Evolutionary conservation across 2,888 invertebrate genomes (phyloP), one percentile per base, ranked within the genome.

Genomic region (Cloeon dipterum): DNA sequence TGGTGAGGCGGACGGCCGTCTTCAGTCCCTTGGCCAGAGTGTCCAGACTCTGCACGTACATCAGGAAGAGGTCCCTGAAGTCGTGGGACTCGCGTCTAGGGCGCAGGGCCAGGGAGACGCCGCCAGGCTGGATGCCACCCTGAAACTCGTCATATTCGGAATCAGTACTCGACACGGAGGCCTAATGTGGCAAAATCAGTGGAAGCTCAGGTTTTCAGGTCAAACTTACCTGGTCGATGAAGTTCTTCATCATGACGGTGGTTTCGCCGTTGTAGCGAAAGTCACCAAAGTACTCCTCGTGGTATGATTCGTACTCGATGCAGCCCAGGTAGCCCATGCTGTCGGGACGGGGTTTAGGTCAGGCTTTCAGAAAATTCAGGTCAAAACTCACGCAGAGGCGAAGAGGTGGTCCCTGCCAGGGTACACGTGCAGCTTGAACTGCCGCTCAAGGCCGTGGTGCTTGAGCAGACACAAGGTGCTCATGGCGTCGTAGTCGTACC

Each of bases 401-500:
- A 71, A 62, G 42, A 58, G 61, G 51, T 69, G 56, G 38, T 71
- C 69, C 49, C 68, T 68, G 39, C 70, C 70, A 1, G 69, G 68
- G 45, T 63, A 60, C 19, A 68, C 61, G 44, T 65, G 66, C n/a
- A 72, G 57, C 54, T 70, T 72, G 46, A 64, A 72, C 46, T 63
- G 61, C 3, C 67, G 58, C 29, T 70, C 70, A 46, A 72, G 52
- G 40, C 62, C 65, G 46, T 63, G 66, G 43, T 61, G 60, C 49
- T 67, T 68, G 45, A 73, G 50, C 45, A 73, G 66, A 39, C 63
- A 68, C 47, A 72, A 52, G 20, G 69, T 68, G 39, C 70, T 70
- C 40, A 66, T 67, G 10, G 68, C 65, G 53, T 72, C 70, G 56
- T 66, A 68, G 53, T 68, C 67, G 48, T 72, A 72, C 42, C 67